Percentiles rank a stretch among this genome's conserved stretches.
Evolutionary conservation across 2,888 invertebrate species (phyloP).

Genomic region (Carabus problematicus): DNA sequence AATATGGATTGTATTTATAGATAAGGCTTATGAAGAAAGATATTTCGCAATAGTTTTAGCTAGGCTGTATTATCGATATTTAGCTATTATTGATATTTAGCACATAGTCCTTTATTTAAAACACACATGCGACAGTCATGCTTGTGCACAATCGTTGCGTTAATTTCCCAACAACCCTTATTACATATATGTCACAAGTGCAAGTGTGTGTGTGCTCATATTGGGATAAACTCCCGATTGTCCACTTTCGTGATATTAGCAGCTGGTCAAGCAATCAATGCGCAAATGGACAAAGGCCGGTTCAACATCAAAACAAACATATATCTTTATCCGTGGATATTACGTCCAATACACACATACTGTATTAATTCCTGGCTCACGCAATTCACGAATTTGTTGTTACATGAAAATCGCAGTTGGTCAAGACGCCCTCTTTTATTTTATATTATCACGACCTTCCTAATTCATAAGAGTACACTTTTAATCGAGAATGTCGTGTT

Average conservation of each 20-base stretch:
- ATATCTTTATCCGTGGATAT: slow-evolving; percentile 40
- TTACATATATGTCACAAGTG: not conserved
- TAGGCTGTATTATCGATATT: too few species aligned
- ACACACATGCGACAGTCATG: too few species aligned
- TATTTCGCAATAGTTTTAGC: too few species aligned
- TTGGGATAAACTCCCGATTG: not conserved
- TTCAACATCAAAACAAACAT: slow-evolving; percentile 40
- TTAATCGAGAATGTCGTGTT: not conserved
- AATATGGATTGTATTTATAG: not conserved
- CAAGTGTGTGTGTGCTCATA: slow-evolving; percentile 11
- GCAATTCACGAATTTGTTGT: slow-evolving; percentile 39
- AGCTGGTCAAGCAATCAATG: slow-evolving; percentile 30
- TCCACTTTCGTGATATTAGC: slow-evolving; percentile 23
- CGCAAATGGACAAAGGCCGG: slow-evolving; percentile 21
- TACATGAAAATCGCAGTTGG: not conserved
- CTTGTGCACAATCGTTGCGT: too few species aligned
- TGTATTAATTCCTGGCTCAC: slow-evolving; percentile 30
- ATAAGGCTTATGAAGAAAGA: too few species aligned
- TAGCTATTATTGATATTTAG: too few species aligned
- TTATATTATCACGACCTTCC: too few species aligned
- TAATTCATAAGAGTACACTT: too few species aligned
- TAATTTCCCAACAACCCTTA: too few species aligned
- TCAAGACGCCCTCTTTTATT: too few species aligned
- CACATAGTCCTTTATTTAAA: too few species aligned
- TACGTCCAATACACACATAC: slow-evolving; percentile 27